Base-by-base conservation (phyloP, 1,140 invertebrate species). In the Lithobius niger region DNA sequence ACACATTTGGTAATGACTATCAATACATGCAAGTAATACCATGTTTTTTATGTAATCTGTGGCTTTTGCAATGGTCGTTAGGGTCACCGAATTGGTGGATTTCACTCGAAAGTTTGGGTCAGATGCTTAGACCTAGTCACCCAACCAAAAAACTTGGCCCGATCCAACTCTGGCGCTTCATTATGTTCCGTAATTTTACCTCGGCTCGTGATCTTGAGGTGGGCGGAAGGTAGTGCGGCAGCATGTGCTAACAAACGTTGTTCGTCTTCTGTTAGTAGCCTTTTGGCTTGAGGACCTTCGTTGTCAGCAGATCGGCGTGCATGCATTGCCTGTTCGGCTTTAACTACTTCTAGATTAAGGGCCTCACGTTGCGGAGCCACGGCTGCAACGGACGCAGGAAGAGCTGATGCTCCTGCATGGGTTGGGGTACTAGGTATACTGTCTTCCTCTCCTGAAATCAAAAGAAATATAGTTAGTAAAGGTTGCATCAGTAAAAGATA, bases 121-220 rank as follows among this genome's bases (percentile, higher is more conserved):
- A n/a, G n/a, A n/a, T n/a, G n/a, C n/a, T n/a, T n/a, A n/a, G n/a
- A n/a, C n/a, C n/a, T n/a, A n/a, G n/a, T n/a, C n/a, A n/a, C n/a
- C n/a, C n/a, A n/a, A n/a, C n/a, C n/a, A n/a, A n/a, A n/a, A n/a
- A n/a, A n/a, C n/a, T n/a, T n/a, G n/a, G n/a, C n/a, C n/a, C n/a
- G n/a, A n/a, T n/a, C n/a, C n/a, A n/a, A n/a, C n/a, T n/a, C n/a
- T n/a, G n/a, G n/a, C n/a, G n/a, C n/a, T n/a, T n/a, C n/a, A n/a
- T n/a, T n/a, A n/a, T n/a, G n/a, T n/a, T n/a, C n/a, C n/a, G n/a
- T n/a, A n/a, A n/a, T 10, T 36, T 45, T 45, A 45, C 88, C 87
- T 81, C 86, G 77, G 59, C 84, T 88, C 57, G 84, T 82, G 61
- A 94, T 90, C 74, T 89, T 93, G 60, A 94, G 86, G 69, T 91